Base-by-base conservation (phyloP, 2,113 vertebrate genomes). In the Abramis brama region DNA sequence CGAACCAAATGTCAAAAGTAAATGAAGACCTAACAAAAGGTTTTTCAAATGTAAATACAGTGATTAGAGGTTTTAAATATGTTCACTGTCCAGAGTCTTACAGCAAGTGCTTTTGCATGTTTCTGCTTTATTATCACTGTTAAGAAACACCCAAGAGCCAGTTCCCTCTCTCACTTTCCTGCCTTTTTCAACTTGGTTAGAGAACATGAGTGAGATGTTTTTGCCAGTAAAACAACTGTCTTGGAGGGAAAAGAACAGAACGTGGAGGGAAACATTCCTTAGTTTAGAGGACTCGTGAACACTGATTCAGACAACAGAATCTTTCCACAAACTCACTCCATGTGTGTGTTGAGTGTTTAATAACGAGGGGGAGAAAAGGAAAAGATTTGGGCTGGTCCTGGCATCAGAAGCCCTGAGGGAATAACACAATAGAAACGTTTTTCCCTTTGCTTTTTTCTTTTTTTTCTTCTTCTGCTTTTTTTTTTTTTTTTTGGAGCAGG, bases 341-440 rank as follows among this genome's bases (percentile, higher is more conserved):
- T 92, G 91, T 92, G 92, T 92, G 86, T 87, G 30, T 60, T 52
- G 59, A 90, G 90, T 91, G 90, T 92, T 23, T 23, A 82, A 89
- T 82, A 87, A 86, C 86, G 75, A 12, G 0, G 39, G 23, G 45
- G 30, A 77, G 30, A 77, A 64, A 73, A 78, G 75, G 45, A 55
- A 71, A 75, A 71, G 75, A 78, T 79, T 79, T 47, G 87, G 85
- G 50, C 70, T 80, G 85, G 85, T 59, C 84, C 79, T 80, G 70
- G 45, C 79, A 76, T 71, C 55, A 74, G 85, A 83, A 81, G 85
- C 89, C 89, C 83, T 6, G 33, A 75, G 89, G 92, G 87, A 91
- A 87, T 89, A 88, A 89, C 87, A 91, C 91, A 92, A 93, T 57
- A 90, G 86, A 43, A 91, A 86, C 74, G 73, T 68, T 88, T 89